These are phyloP conservation scores for Ophraella communa DNA, from an alignment of 2,888 invertebrate species.

Conservation along the genomic window DNA sequence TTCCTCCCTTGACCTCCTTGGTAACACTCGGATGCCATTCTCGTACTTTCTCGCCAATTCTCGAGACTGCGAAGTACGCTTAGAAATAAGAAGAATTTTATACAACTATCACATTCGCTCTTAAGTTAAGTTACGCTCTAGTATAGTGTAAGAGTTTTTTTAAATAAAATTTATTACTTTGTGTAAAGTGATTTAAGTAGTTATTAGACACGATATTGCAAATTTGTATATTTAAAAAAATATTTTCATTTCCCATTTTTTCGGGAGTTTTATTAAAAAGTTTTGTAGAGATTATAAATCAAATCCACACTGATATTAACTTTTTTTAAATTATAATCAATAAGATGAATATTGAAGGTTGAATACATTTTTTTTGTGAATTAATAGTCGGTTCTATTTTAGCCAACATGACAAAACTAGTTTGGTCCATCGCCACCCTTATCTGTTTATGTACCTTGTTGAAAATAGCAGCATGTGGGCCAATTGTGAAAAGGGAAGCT, in stretches of 20 bases:
- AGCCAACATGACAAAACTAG: conserved; percentile 52
- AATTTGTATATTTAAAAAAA: too few relatives aligned
- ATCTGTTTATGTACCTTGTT: conserved; percentile 47
- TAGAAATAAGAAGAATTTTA: conserved; percentile 62
- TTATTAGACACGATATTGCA: too few relatives aligned
- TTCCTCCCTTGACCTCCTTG: conserved; percentile 58
- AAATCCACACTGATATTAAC: too few relatives aligned
- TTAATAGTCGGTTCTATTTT: conserved; percentile 26
- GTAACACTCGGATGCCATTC: conserved; percentile 47
- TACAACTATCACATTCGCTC: conserved; percentile 60
- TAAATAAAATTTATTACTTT: conserved; percentile 34
- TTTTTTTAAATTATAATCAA: too few relatives aligned
- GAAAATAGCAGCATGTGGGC: conserved; percentile 48
- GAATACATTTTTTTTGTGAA: too few relatives aligned
- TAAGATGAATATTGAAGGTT: too few relatives aligned
- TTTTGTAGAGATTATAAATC: too few relatives aligned
- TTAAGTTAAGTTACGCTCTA: conserved; percentile 52
- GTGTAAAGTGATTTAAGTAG: background rate
- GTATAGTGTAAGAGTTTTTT: conserved; percentile 56
- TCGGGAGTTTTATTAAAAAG: too few relatives aligned
- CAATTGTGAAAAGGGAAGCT: conserved; percentile 51
- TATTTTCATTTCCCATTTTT: too few relatives aligned
- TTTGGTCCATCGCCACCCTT: conserved; percentile 46
- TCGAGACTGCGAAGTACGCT: conserved; percentile 58
- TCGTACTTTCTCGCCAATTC: conserved; percentile 48